Percentiles rank a stretch among this genome's conserved stretches.
These are phyloP conservation scores for Manduca sexta DNA, from an alignment of 1,140 invertebrate species.

Conservation along the genomic window DNA sequence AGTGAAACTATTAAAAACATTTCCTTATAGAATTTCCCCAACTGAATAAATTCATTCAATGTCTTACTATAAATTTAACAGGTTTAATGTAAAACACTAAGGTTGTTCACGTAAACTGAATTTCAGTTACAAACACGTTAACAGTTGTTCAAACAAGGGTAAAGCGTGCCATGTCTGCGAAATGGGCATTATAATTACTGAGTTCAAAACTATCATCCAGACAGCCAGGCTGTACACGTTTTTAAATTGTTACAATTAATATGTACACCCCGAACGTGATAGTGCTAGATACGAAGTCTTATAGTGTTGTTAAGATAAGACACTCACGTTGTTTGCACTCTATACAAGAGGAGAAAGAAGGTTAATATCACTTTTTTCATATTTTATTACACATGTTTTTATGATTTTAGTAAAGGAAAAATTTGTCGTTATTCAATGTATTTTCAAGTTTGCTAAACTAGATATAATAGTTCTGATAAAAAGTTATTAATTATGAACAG, in stretches of 20 bases:
- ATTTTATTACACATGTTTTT: neutral
- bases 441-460: no score
- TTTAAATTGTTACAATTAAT: neutral
- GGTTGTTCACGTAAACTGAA: slow-evolving; percentile 23
- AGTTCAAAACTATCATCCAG: neutral
- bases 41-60: slow-evolving; percentile 50
- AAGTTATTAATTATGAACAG: no score
- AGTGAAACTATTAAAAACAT: neutral
- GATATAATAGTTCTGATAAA: no score
- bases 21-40: slow-evolving; percentile 20
- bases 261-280: slow-evolving; percentile 51
- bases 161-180: slow-evolving; percentile 48
- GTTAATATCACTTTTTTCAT: slow-evolving; percentile 20
- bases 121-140: slow-evolving; percentile 26
- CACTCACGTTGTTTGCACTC: slow-evolving; percentile 50
- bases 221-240: neutral
- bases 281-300: slow-evolving; percentile 41
- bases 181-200: slow-evolving; percentile 12
- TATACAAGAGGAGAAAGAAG: slow-evolving; percentile 56
- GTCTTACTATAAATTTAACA: slow-evolving; percentile 29
- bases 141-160: slow-evolving; percentile 54
- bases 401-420: no score
- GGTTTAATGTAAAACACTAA: slow-evolving; percentile 18
- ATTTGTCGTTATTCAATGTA: no score
- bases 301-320: slow-evolving; percentile 49